Evolutionary conservation across 2,888 invertebrate genomes (phyloP), one percentile per base, ranked within the genome.

Genomic region (Seira ritae): DNA sequence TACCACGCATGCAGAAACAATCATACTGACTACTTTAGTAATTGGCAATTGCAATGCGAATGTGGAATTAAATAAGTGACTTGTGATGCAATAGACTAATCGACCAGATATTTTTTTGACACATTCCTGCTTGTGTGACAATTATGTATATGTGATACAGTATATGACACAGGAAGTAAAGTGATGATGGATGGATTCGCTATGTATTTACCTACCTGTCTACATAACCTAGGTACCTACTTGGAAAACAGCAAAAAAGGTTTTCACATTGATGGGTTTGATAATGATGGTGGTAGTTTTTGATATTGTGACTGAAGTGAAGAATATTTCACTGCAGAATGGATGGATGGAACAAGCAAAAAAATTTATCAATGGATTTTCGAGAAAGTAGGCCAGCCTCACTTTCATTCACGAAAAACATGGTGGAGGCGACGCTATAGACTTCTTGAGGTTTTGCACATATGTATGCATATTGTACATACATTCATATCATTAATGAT

Each of bases 341-440:
- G 23, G 23, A 10, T 1, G 67, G n/a, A 15, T 17, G 4, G 71
- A 55, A 1, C 22, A 55, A 31, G 46, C 22, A 22, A 60, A 69
- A 76, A 76, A 6, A 37, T 70, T 77, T 77, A 65, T 77, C 69
- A 77, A 77, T 77, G 77, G 67, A 77, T 62, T 70, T 70, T 19
- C 62, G n/a, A 0, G 23, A 77, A 77, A 70, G 77, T 77, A 77
- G 77, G 77, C 70, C 77, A 76, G 65, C 31, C 70, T 60, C 62
- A 24, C 70, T 77, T 77, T 77, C 77, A 77, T 77, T 77, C 77
- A 77, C 70, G 55, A 76, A 76, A 75, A 67, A 17, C n/a, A n/a
- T n/a, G n/a, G n/a, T n/a, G n/a, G n/a, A n/a, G n/a, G n/a, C n/a
- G n/a, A 42, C 46, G 66, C 31, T 23, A 24, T 20, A 65, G 4